A percentile compares a stretch with the other conserved stretches of the same genome.
These are phyloP conservation scores for Formica exsecta DNA, from an alignment of 1,140 invertebrate genomes.

Conservation along the genomic window DNA sequence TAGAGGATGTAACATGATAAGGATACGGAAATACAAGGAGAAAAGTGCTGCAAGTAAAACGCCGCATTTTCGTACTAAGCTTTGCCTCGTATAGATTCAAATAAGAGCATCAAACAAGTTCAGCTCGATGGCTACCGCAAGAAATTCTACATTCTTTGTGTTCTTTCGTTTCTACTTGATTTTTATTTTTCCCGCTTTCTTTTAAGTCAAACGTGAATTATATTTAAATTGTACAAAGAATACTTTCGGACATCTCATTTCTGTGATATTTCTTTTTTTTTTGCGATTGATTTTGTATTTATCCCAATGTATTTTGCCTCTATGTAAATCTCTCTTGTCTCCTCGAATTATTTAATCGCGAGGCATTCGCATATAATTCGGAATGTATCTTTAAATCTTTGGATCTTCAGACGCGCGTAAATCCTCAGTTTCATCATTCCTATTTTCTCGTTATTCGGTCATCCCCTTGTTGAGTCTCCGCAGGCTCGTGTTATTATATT, in stretches of 20 bases:
- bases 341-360: background rate
- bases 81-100: conserved; percentile 53
- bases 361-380: background rate
- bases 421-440: background rate
- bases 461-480: no score
- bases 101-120: conserved; percentile 54
- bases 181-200: background rate
- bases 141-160: conserved; percentile 28
- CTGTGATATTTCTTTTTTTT: background rate
- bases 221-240: background rate
- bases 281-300: background rate
- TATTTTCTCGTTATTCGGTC: background rate
- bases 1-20: conserved; percentile 4
- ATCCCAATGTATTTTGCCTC: background rate
- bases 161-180: background rate
- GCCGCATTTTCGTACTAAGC: conserved; percentile 38
- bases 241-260: background rate
- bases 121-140: conserved; percentile 9
- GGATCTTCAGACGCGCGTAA: background rate
- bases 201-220: background rate
- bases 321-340: background rate
- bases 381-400: background rate
- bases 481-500: background rate
- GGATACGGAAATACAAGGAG: conserved; percentile 40
- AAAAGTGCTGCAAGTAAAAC: conserved; percentile 42